phyloP scores from a whole-genome alignment of 1,140 invertebrate genomes.

The Onthophagus taurus region DNA sequence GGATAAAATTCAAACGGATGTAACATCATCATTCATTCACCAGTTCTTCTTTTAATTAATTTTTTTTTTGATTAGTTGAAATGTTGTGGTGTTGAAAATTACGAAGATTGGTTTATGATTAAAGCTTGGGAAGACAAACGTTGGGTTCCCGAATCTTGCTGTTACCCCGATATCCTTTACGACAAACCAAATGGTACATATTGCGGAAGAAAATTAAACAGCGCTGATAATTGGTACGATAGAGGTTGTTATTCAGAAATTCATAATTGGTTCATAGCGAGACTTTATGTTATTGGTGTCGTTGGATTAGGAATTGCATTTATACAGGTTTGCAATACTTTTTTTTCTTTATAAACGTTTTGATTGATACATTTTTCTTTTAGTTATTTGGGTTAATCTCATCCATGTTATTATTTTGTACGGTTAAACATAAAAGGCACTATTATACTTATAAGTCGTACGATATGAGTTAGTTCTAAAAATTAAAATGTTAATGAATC shows the following conservation, averaged over 20 bases:
- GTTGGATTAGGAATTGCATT: slow-evolving; percentile 64
- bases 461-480: slow-evolving; percentile 9
- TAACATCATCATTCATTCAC: slow-evolving; percentile 31
- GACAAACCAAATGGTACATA: slow-evolving; percentile 26
- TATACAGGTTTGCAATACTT: slow-evolving; percentile 50
- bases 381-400: slow-evolving; percentile 65
- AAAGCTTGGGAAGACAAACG: slow-evolving; percentile 62
- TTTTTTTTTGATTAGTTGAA: slow-evolving; percentile 55
- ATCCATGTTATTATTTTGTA: slow-evolving; percentile 68
- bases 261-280: slow-evolving; percentile 56
- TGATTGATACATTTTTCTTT: slow-evolving; percentile 30
- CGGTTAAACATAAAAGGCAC: slow-evolving; percentile 56
- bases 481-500: too few species aligned
- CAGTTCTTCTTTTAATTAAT: neutral
- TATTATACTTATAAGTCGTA: slow-evolving; percentile 38
- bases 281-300: slow-evolving; percentile 59
- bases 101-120: slow-evolving; percentile 78
- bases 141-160: slow-evolving; percentile 74
- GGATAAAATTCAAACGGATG: slow-evolving; percentile 63
- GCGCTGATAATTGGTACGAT: slow-evolving; percentile 51
- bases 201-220: slow-evolving; percentile 41
- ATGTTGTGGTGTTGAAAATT: slow-evolving; percentile 76
- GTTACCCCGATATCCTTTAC: slow-evolving; percentile 43
- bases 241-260: slow-evolving; percentile 60
- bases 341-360: too few species aligned